Evolutionary conservation across 2,888 invertebrate genomes (phyloP).

Genomic region (Lithophane semibrunnea): DNA sequence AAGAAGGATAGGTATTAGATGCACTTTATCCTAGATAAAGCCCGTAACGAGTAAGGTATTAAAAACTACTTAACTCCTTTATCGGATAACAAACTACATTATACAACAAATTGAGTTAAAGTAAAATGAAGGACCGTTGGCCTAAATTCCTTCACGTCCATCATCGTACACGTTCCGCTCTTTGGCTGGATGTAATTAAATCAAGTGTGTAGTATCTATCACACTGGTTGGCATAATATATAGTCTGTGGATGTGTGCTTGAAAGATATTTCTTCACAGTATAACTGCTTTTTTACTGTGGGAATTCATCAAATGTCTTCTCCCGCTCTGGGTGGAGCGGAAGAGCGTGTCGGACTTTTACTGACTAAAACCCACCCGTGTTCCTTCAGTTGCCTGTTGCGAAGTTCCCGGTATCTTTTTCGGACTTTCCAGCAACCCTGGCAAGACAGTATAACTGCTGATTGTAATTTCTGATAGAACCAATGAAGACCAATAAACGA

Average conservation of each 20-base stretch:
- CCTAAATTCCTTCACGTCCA: conserved; percentile 48
- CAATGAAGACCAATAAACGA: neutral
- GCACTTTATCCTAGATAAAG: conserved; percentile 33
- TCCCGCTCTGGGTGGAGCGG: too few relatives aligned
- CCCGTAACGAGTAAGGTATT: conserved; percentile 39
- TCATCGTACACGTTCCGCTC: conserved; percentile 40
- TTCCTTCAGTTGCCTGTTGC: too few relatives aligned
- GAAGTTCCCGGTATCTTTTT: too few relatives aligned
- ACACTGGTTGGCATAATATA: neutral
- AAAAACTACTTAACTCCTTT: conserved; percentile 45
- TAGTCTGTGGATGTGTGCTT: neutral
- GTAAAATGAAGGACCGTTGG: conserved; percentile 23
- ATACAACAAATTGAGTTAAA: conserved; percentile 40
- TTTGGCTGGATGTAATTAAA: conserved; percentile 49
- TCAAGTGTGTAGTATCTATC: conserved; percentile 44
- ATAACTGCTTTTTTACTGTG: too few relatives aligned
- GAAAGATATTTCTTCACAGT: neutral
- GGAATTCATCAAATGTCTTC: too few relatives aligned
- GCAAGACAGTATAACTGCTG: neutral
- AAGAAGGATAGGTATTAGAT: conserved; percentile 38
- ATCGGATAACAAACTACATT: conserved; percentile 32
- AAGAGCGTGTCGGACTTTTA: too few relatives aligned
- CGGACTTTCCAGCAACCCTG: too few relatives aligned
- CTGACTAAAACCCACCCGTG: too few relatives aligned
- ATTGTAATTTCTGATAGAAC: neutral